Evolutionary conservation across 2,797 vertebrate species (phyloP).

Genomic region (Helicolenus hilgendorfi): DNA sequence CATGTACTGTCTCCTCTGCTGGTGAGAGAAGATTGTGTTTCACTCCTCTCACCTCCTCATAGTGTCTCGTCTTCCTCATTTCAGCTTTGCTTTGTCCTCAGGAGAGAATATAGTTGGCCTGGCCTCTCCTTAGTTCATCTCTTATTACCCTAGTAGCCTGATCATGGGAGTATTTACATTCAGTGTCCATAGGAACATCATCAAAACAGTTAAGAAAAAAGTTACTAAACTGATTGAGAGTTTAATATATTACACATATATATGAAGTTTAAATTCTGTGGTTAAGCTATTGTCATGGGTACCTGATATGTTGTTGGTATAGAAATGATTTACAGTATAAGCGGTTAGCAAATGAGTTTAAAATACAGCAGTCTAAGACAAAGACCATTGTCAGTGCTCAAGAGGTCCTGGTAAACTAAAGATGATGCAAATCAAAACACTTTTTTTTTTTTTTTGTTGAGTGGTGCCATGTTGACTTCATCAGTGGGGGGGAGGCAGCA

Average conservation of each 20-base stretch:
- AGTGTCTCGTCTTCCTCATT: conserved; percentile 22
- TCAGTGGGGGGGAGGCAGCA: conserved; percentile 9
- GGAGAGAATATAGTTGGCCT: background rate
- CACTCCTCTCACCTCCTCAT: conserved; percentile 15
- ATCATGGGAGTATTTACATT: background rate
- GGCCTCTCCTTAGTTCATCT: background rate
- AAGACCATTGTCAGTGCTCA: conserved; percentile 13
- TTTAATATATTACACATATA: background rate
- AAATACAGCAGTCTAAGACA: background rate
- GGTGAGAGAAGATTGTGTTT: conserved; percentile 36
- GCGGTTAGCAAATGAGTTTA: background rate
- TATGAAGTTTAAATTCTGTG: background rate
- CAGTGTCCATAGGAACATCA: background rate
- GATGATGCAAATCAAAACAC: conserved; percentile 35
- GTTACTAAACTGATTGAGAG: background rate
- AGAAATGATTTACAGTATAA: background rate
- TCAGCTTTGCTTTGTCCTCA: conserved; percentile 40
- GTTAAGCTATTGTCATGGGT: background rate
- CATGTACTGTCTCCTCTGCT: conserved; percentile 33
- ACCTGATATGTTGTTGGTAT: background rate
- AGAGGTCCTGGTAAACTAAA: conserved; percentile 23
- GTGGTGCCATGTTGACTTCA: conserved; percentile 63
- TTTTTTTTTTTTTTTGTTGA: conserved; percentile 24
- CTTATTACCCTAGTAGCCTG: background rate
- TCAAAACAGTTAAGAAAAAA: background rate